phyloP scores from a whole-genome alignment of 2,888 invertebrate genomes.

The Spatulosminthurus flaviceps region DNA sequence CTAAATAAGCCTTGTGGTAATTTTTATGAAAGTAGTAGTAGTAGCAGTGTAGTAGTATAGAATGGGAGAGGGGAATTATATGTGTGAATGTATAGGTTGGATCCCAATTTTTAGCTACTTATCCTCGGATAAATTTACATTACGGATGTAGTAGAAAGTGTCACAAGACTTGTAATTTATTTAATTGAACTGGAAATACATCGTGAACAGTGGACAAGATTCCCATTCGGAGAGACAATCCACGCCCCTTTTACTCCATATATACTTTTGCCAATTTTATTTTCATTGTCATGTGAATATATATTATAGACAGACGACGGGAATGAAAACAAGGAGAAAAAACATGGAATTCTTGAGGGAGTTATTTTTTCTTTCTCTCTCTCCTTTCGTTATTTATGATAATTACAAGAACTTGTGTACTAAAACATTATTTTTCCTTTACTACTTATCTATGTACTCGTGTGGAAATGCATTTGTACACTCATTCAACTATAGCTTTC shows the following conservation, averaged over 20 bases:
- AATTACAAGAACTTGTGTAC: constrained; percentile 18
- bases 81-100: background rate
- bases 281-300: constrained; percentile 11
- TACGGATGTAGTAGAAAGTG: constrained; percentile 25
- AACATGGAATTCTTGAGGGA: constrained; percentile 15
- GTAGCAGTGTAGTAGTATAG: no score
- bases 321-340: background rate
- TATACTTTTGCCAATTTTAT: background rate
- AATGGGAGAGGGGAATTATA: no score
- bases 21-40: no score
- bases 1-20: no score
- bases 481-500: no score
- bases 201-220: no score
- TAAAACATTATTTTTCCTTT: no score
- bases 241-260: constrained; percentile 1
- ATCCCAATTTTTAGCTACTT: constrained; percentile 20
- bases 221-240: background rate
- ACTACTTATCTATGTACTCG: no score
- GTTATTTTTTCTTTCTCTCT: no score
- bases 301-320: background rate
- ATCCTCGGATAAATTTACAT: constrained; percentile 19
- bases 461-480: no score
- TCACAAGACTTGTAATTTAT: constrained; percentile 26
- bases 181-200: constrained; percentile 14
- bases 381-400: constrained; percentile 19